Evolutionary conservation across 2,888 invertebrate genomes (phyloP), one percentile per base, ranked within the genome.

Genomic region (Thyatira batis): DNA sequence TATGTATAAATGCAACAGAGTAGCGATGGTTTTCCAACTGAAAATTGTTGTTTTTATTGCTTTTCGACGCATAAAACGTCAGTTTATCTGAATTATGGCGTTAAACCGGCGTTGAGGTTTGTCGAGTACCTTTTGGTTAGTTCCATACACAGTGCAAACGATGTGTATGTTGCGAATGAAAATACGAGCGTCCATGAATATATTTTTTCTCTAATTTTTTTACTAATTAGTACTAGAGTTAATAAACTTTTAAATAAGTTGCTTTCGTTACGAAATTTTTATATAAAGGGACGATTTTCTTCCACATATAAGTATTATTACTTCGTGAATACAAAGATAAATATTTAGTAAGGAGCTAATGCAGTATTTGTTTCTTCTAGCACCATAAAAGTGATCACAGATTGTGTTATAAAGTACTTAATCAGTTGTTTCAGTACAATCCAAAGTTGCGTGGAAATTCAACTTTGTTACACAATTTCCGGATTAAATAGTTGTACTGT

Each of bases 31-130:
- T 27, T 21, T 28, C 63, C 62, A 59, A 62, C 67, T 65, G 61
- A 57, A 67, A 68, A 71, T 67, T 71, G 69, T 69, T 73, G 71
- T 69, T 74, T 71, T 62, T 57, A 62, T 63, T 66, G 68, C 63
- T 73, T 69, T 73, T 70, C 65, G 69, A 64, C 64, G 67, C 68
- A 67, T 71, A 63, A 67, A 73, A 68, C 67, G 69, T 67, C 67
- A 66, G 63, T 61, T 67, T 69, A 58, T 61, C 53, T 52, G 53
- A 72, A 57, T 68, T 69, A 69, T 67, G 49, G 60, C 20, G 52
- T 54, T 53, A 55, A 45, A 52, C 57, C 52, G 30, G 57, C 10
- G 55, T 20, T 67, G 61, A 49, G 56, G 60, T 20, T 60, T 54
- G 53, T 53, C 52, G 52, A 49, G 57, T 54, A 55, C 61, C 58